Conservation (phyloP, 1,140 invertebrate genomes). For the Rhagoletis pomonella region DNA sequence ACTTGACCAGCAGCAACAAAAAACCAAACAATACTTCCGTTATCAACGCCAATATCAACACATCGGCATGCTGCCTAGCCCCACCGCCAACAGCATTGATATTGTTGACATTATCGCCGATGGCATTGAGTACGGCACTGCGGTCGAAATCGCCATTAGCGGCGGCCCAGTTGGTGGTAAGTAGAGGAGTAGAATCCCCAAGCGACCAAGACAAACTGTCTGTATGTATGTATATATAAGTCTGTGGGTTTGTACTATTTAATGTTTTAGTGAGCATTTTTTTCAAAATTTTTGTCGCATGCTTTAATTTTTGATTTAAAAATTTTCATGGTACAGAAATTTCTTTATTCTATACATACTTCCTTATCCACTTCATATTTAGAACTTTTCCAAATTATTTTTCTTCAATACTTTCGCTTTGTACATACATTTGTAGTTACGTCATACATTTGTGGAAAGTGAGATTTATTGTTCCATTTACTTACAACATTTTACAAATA, state of each 20-base stretch:
- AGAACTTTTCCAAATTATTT: no score
- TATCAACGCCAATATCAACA: neutral
- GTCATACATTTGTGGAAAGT: no score
- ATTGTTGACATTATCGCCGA: slow-evolving; percentile 51
- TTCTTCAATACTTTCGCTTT: no score
- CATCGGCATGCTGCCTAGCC: neutral
- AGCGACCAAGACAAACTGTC: neutral
- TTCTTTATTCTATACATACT: no score
- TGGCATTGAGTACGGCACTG: slow-evolving; percentile 54
- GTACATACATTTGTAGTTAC: no score
- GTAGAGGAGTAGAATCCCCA: slow-evolving; percentile 6
- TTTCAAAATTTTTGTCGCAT: neutral
- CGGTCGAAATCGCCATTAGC: slow-evolving; percentile 25
- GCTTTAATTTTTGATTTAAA: neutral
- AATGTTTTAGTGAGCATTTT: neutral
- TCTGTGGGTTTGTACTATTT: neutral
- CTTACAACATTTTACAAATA: neutral
- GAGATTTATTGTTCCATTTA: neutral
- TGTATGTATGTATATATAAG: neutral
- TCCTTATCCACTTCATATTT: no score
- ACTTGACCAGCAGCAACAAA: slow-evolving; percentile 21
- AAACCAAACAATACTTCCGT: neutral
- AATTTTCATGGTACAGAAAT: neutral
- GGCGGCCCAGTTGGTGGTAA: slow-evolving; percentile 33
- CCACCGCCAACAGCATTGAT: slow-evolving; percentile 48